phyloP scores from a whole-genome alignment of 2,888 invertebrate genomes.

The Nomada flava region DNA sequence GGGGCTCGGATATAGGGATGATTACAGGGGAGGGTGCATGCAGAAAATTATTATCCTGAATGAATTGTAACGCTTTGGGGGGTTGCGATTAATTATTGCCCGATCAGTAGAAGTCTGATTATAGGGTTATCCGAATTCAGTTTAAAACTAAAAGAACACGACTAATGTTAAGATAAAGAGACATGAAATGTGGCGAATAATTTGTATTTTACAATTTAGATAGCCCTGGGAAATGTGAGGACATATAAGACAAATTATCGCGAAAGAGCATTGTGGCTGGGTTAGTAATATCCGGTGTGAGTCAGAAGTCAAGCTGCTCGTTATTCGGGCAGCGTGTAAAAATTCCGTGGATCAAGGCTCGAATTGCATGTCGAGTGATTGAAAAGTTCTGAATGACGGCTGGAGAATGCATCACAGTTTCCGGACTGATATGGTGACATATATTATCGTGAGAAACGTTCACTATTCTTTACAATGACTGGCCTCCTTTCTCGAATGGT shows the following conservation, averaged over 20 bases:
- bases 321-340: conserved; percentile 57
- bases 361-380: conserved; percentile 69
- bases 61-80: no score
- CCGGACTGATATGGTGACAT: conserved; percentile 59
- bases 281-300: neutral
- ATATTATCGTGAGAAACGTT: conserved; percentile 57
- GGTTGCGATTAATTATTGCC: no score
- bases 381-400: conserved; percentile 67
- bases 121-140: no score
- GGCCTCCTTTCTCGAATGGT: conserved; percentile 56
- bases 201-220: no score
- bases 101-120: no score
- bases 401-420: conserved; percentile 52
- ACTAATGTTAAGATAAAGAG: no score
- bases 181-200: no score
- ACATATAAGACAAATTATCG: neutral
- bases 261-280: neutral
- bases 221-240: no score
- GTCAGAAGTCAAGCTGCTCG: conserved; percentile 49
- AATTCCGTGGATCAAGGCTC: conserved; percentile 63
- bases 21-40: no score
- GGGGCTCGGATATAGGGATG: no score
- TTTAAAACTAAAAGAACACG: no score
- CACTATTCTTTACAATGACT: conserved; percentile 62
- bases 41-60: no score